A percentile compares a stretch with the other conserved stretches of the same genome.
Evolutionary conservation across 2,888 invertebrate genomes (phyloP).

Genomic region (Girardia tigrina): DNA sequence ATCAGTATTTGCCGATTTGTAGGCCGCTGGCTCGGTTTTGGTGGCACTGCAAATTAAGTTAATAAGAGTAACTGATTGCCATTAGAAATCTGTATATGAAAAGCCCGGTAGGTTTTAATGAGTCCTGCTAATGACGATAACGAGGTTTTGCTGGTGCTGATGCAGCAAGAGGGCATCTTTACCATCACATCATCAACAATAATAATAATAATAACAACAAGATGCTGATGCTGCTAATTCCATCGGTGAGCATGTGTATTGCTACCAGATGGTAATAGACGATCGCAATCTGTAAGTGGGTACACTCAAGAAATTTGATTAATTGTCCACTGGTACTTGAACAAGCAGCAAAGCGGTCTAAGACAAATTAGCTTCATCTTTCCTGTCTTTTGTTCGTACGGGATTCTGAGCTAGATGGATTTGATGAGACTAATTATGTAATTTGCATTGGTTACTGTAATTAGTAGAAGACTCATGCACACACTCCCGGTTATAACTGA

Average conservation of each 20-base stretch:
- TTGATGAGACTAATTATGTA: slow-evolving; percentile 17
- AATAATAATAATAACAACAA: slow-evolving; percentile 20
- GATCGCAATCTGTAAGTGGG: slow-evolving; percentile 17
- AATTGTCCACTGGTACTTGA: slow-evolving; percentile 23
- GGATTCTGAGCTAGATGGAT: neutral
- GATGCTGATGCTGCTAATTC: neutral
- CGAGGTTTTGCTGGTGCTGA: slow-evolving; percentile 19
- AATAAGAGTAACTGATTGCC: slow-evolving; percentile 23
- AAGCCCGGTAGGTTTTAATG: slow-evolving; percentile 16
- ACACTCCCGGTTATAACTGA: slow-evolving; percentile 6
- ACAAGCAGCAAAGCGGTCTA: slow-evolving; percentile 20
- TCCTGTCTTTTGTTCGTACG: slow-evolving; percentile 23
- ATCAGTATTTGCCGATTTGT: slow-evolving; percentile 4
- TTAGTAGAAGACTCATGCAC: slow-evolving; percentile 8
- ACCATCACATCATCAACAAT: slow-evolving; percentile 5
- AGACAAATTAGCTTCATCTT: slow-evolving; percentile 23
- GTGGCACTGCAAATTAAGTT: slow-evolving; percentile 23
- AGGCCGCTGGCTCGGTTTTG: slow-evolving; percentile 23
- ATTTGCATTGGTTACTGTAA: slow-evolving; percentile 18
- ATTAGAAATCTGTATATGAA: neutral
- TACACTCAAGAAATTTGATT: slow-evolving; percentile 9
- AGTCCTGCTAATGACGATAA: slow-evolving; percentile 23
- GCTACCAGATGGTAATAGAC: slow-evolving; percentile 12
- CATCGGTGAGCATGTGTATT: slow-evolving; percentile 14
- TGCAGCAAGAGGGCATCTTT: slow-evolving; percentile 16